Percentiles rank a stretch among this genome's conserved stretches.
phyloP scores from a whole-genome alignment of 1,140 invertebrate species.

The Leptestheria dahalacensis region DNA sequence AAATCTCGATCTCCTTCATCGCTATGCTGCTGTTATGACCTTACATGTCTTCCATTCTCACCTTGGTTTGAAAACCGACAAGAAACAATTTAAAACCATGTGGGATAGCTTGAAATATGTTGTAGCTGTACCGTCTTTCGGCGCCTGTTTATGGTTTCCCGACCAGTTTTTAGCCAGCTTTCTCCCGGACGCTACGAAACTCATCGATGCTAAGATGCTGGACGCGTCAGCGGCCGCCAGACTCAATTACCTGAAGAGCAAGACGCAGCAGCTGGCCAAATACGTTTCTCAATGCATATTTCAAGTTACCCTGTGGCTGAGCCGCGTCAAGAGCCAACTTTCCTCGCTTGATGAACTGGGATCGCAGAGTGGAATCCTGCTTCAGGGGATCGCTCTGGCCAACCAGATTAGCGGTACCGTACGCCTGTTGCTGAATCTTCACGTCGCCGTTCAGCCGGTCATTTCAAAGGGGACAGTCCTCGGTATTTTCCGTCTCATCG shows the following conservation, averaged over 20 bases:
- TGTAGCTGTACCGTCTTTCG: conserved; percentile 53
- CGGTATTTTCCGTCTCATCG: conserved; percentile 59
- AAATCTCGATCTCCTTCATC: conserved; percentile 17
- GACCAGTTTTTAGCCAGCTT: conserved; percentile 37
- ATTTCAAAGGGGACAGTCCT: conserved; percentile 52
- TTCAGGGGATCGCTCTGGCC: conserved; percentile 33
- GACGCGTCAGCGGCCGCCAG: conserved; percentile 39
- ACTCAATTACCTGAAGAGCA: conserved; percentile 38
- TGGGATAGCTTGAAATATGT: conserved; percentile 27
- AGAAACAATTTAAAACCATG: conserved; percentile 15
- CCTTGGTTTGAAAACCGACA: conserved; percentile 16
- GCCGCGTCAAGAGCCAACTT: conserved; percentile 33
- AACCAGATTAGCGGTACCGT: conserved; percentile 33
- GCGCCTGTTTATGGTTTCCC: conserved; percentile 63
- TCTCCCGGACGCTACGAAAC: conserved; percentile 45
- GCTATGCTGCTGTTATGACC: conserved; percentile 19
- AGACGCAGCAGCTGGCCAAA: conserved; percentile 39
- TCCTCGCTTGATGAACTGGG: conserved; percentile 41
- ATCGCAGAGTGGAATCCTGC: conserved; percentile 38
- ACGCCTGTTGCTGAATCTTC: conserved; percentile 57
- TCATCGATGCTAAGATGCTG: conserved; percentile 36
- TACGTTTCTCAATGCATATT: conserved; percentile 36
- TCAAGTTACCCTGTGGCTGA: conserved; percentile 31
- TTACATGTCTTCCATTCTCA: conserved; percentile 12
- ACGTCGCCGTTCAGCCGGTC: conserved; percentile 58